Percentiles rank a stretch among this genome's conserved stretches.
Conservation (phyloP, 2,797 vertebrate species). For the Bradypus variegatus region DNA sequence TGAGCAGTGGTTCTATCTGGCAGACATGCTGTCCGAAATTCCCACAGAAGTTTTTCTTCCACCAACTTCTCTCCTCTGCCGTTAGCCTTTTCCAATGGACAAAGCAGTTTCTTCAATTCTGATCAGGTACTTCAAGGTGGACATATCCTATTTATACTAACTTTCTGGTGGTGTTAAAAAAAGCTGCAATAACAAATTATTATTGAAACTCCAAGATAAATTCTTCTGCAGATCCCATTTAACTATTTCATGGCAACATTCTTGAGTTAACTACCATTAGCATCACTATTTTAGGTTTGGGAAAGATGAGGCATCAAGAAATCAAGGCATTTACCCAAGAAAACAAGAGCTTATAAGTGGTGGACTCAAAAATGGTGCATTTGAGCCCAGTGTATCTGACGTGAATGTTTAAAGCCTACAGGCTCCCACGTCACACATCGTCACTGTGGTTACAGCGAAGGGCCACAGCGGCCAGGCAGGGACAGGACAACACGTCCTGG, state of each 20-base stretch:
- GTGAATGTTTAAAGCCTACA: neutral
- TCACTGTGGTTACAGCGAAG: neutral
- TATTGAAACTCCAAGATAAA: neutral
- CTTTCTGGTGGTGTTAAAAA: neutral
- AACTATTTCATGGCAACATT: neutral
- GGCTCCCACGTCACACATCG: rapidly evolving
- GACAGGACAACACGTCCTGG: no score
- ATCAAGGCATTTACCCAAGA: neutral
- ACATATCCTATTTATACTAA: neutral
- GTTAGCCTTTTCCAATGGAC: rapidly evolving
- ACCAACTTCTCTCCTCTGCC: neutral
- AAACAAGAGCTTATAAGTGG: neutral
- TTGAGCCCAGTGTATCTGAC: neutral
- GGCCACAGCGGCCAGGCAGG: neutral
- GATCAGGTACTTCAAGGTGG: neutral
- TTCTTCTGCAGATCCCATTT: neutral
- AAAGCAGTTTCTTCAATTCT: neutral
- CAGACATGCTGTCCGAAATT: rapidly evolving
- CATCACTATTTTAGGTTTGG: neutral
- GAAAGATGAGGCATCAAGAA: neutral
- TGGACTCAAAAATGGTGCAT: neutral
- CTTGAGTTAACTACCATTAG: neutral
- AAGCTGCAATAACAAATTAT: neutral
- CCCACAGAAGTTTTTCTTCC: neutral
- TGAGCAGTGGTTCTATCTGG: neutral